Percentiles rank a stretch among this genome's conserved stretches.
These are phyloP conservation scores for Macaca nemestrina DNA, from an alignment of 2,113 vertebrate genomes.

Conservation along the genomic window DNA sequence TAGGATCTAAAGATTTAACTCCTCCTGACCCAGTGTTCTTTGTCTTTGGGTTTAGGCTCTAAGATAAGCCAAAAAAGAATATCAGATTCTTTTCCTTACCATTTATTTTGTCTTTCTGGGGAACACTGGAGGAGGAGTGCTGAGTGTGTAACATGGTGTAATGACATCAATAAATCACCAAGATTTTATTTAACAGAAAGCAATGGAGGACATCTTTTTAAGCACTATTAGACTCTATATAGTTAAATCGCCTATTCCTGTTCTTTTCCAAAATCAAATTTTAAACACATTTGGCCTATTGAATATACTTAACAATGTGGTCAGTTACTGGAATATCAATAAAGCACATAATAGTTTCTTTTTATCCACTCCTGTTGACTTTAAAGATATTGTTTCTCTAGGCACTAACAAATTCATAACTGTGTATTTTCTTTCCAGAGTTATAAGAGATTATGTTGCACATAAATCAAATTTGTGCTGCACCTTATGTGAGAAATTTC, in stretches of 20 bases:
- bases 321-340: neutral
- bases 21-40: neutral
- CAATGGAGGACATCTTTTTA: neutral
- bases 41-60: neutral
- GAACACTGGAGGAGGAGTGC: neutral
- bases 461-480: conserved; percentile 41
- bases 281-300: neutral
- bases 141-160: neutral
- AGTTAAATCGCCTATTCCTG: neutral
- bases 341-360: neutral
- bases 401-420: neutral
- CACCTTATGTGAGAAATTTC: conserved; percentile 30
- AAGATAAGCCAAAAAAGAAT: neutral
- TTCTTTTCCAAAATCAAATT: conserved; percentile 34
- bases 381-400: conserved; percentile 44
- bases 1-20: neutral
- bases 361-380: neutral
- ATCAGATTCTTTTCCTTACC: neutral
- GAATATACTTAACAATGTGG: neutral
- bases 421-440: conserved; percentile 3
- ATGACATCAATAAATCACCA: neutral
- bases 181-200: conserved; percentile 35
- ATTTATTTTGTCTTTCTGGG: neutral
- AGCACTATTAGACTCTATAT: neutral
- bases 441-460: conserved; percentile 15